phyloP scores from a whole-genome alignment of 2,113 vertebrate species.

The Sylvia atricapilla region DNA sequence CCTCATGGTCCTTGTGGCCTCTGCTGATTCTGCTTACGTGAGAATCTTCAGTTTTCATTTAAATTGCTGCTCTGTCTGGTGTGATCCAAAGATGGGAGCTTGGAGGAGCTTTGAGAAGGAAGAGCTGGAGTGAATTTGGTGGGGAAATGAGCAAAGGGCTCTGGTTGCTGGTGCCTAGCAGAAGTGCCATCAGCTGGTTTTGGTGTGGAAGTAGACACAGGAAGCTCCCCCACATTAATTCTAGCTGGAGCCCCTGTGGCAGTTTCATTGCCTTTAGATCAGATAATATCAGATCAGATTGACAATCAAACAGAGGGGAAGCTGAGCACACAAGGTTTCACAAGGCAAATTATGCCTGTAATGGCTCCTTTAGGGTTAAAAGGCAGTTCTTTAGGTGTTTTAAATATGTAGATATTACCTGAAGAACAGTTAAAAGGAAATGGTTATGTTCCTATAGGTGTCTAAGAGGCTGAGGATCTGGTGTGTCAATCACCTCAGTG shows the following conservation, averaged over 20 bases:
- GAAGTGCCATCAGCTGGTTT: background rate
- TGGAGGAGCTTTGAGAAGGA: background rate
- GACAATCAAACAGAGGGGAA: background rate
- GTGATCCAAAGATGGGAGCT: background rate
- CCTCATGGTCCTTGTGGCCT: background rate
- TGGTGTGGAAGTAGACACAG: background rate
- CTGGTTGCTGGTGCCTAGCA: background rate
- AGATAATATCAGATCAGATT: background rate
- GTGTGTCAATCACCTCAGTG: background rate
- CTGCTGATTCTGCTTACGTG: fast-evolving
- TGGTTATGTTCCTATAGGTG: background rate
- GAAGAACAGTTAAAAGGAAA: background rate
- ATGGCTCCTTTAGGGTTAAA: background rate
- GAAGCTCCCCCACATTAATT: background rate
- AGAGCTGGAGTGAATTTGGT: background rate
- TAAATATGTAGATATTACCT: background rate
- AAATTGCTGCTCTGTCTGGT: background rate
- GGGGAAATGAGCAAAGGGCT: background rate
- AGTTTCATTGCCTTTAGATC: background rate
- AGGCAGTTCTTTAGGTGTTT: background rate
- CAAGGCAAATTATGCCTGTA: background rate
- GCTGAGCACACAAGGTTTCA: background rate
- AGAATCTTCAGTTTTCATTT: background rate
- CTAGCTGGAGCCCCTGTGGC: background rate
- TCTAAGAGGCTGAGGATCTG: background rate